phyloP scores from a whole-genome alignment of 1,140 invertebrate species.

The Globodera rostochiensis region DNA sequence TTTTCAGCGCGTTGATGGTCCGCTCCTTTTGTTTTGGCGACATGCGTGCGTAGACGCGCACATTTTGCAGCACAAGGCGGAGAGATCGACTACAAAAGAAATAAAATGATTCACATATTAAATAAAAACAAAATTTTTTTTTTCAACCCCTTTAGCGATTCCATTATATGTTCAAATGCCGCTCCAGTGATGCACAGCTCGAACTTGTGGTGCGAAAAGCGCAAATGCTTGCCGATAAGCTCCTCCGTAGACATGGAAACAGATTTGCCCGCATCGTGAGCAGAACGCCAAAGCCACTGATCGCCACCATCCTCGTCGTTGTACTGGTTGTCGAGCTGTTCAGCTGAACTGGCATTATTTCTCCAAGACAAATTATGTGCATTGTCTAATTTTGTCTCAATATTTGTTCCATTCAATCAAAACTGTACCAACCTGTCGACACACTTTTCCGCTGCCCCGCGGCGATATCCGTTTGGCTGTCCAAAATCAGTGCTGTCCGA shows the following conservation, averaged over 20 bases:
- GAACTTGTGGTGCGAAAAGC: slow-evolving; percentile 73
- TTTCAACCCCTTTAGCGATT: background rate
- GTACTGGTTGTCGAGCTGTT: too few species aligned
- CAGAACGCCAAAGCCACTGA: slow-evolving; percentile 30
- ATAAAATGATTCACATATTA: background rate
- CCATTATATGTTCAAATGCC: slow-evolving; percentile 64
- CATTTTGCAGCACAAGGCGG: slow-evolving; percentile 65
- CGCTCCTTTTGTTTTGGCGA: slow-evolving; percentile 95
- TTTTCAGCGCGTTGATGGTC: slow-evolving; percentile 85
- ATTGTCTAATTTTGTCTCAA: too few species aligned
- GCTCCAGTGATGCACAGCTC: slow-evolving; percentile 93
- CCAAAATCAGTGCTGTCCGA: slow-evolving; percentile 74
- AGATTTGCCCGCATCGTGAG: background rate
- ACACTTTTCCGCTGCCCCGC: too few species aligned
- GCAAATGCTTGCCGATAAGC: slow-evolving; percentile 25
- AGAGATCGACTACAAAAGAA: background rate
- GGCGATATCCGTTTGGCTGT: slow-evolving; percentile 29
- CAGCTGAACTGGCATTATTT: too few species aligned
- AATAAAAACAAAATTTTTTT: background rate
- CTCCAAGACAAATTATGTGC: too few species aligned
- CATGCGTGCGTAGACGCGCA: slow-evolving; percentile 88
- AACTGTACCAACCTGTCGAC: too few species aligned
- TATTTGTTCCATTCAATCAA: too few species aligned
- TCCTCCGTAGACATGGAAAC: slow-evolving; percentile 69
- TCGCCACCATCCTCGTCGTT: too few species aligned